Conservation (phyloP, 2,113 vertebrate species). For the Sisor rabdophorus region DNA sequence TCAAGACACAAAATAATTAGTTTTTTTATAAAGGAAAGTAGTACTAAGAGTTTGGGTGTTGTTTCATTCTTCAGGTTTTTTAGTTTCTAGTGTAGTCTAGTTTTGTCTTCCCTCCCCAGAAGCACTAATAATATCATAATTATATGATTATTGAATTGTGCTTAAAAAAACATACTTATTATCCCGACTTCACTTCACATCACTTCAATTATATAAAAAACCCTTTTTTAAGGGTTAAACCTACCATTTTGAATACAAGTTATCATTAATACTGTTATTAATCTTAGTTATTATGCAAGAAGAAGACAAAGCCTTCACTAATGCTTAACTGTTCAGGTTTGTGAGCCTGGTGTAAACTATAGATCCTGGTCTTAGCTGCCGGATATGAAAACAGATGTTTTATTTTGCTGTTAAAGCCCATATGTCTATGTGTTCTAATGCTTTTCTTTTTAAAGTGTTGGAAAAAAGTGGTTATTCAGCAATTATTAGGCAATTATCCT, state of each 20-base stretch:
- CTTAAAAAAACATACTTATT: no score
- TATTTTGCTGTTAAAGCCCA: background rate
- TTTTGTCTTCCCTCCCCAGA: background rate
- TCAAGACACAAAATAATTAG: background rate
- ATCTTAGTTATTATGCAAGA: background rate
- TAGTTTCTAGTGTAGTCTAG: background rate
- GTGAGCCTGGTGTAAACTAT: background rate
- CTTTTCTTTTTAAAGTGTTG: background rate
- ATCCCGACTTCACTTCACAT: no score
- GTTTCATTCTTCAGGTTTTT: background rate
- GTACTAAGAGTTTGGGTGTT: background rate
- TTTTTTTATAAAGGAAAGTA: background rate
- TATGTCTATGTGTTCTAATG: background rate
- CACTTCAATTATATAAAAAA: background rate
- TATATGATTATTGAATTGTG: background rate
- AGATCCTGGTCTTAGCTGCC: background rate
- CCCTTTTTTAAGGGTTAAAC: background rate
- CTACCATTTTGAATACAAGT: background rate
- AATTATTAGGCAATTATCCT: background rate
- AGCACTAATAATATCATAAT: slow-evolving; percentile 1
- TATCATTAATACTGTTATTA: background rate
- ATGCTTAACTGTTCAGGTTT: background rate
- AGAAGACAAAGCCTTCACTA: background rate
- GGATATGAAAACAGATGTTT: background rate
- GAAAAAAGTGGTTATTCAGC: background rate